phyloP scores from a whole-genome alignment of 2,888 invertebrate species.

The Drosophila ezoana region DNA sequence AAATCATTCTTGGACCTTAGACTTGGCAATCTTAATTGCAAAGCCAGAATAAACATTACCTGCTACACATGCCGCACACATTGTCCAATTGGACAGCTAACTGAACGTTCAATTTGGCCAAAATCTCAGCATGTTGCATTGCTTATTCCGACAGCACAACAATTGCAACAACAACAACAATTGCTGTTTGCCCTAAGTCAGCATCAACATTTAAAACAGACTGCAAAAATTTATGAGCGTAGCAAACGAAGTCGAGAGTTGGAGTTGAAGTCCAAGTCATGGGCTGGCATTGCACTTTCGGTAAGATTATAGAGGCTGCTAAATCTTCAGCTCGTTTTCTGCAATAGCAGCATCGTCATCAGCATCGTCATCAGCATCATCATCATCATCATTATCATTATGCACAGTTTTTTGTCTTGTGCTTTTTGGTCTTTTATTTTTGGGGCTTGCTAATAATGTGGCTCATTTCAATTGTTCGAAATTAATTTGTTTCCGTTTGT shows the following conservation, averaged over 20 bases:
- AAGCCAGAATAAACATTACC: slow-evolving; percentile 4
- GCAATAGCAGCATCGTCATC: slow-evolving; percentile 18
- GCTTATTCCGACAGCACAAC: slow-evolving; percentile 12
- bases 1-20: too few species aligned
- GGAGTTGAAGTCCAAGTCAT: slow-evolving; percentile 39
- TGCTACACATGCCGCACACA: slow-evolving; percentile 22
- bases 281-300: slow-evolving; percentile 29
- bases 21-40: too few species aligned
- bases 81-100: slow-evolving; percentile 8
- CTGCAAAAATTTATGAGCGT: slow-evolving; percentile 35
- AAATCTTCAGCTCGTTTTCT: slow-evolving; percentile 16
- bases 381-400: slow-evolving; percentile 6
- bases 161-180: slow-evolving; percentile 11
- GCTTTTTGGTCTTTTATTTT: slow-evolving; percentile 10
- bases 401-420: slow-evolving; percentile 5
- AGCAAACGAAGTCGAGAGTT: slow-evolving; percentile 43
- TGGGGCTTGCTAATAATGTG: slow-evolving; percentile 59
- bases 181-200: slow-evolving; percentile 42
- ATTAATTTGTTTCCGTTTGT: slow-evolving; percentile 77
- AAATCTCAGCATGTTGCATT: slow-evolving; percentile 42
- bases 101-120: slow-evolving; percentile 23
- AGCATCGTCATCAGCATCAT: slow-evolving; percentile 10
- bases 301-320: slow-evolving; percentile 10
- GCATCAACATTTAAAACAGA: slow-evolving; percentile 39
- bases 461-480: slow-evolving; percentile 70